Evolutionary conservation across 2,888 invertebrate species (phyloP).

Genomic region (Linnaemya vulpina): DNA sequence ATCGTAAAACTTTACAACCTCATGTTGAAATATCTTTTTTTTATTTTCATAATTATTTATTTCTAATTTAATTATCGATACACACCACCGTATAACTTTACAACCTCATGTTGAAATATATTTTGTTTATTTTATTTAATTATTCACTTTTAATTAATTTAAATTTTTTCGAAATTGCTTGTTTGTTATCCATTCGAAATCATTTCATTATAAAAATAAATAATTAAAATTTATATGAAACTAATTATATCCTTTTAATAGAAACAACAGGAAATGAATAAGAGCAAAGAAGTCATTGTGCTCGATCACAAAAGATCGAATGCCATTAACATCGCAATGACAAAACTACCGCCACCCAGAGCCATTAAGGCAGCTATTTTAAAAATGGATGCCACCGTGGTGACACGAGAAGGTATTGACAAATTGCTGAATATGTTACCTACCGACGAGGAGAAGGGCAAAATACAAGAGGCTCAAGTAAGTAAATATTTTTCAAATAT

Average conservation of each 20-base stretch:
- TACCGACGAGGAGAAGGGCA: slow-evolving; percentile 97
- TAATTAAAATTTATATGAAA: background rate
- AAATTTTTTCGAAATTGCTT: slow-evolving; percentile 14
- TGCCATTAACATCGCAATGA: slow-evolving; percentile 99
- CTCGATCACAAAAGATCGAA: slow-evolving; percentile 98
- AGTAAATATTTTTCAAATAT: background rate
- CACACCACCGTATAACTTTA: too few species aligned
- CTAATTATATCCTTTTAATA: slow-evolving; percentile 79
- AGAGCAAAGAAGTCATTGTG: slow-evolving; percentile 96
- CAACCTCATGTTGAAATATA: background rate
- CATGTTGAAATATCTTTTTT: slow-evolving; percentile 18
- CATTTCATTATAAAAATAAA: background rate
- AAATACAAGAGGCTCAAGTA: slow-evolving; percentile 96
- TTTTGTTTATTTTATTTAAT: background rate
- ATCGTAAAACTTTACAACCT: slow-evolving; percentile 15
- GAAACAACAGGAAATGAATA: slow-evolving; percentile 93
- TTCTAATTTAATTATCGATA: too few species aligned
- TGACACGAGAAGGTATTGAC: slow-evolving; percentile 99
- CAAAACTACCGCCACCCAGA: slow-evolving; percentile 97
- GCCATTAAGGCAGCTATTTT: slow-evolving; percentile 99
- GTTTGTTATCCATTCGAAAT: slow-evolving; percentile 25
- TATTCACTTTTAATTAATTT: too few species aligned
- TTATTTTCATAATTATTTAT: too few species aligned
- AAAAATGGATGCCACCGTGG: slow-evolving; percentile 99
- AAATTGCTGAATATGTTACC: slow-evolving; percentile 99